phyloP scores from a whole-genome alignment of 2,888 invertebrate genomes.

The Trachelus tabidus region DNA sequence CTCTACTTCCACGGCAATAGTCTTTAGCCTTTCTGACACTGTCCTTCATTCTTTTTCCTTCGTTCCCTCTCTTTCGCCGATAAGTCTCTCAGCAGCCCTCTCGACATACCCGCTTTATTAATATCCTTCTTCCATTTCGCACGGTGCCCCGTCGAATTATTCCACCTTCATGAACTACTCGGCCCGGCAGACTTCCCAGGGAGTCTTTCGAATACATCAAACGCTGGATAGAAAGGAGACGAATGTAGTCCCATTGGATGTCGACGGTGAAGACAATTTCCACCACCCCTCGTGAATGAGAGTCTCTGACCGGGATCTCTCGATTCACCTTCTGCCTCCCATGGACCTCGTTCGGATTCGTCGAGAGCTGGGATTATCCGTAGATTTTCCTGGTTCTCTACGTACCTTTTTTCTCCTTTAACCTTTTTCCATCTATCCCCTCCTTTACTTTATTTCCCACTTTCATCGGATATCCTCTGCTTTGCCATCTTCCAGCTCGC shows the following conservation, averaged over 20 bases:
- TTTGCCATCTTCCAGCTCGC: background rate
- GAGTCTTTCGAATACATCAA: background rate
- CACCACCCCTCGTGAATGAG: background rate
- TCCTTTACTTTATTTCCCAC: background rate
- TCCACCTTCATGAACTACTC: background rate
- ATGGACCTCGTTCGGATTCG: background rate
- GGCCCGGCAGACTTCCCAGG: background rate
- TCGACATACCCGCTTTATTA: background rate
- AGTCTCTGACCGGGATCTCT: background rate
- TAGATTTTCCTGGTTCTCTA: background rate
- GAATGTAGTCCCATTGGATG: background rate
- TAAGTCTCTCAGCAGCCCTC: background rate
- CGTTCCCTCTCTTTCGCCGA: background rate
- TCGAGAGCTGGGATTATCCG: background rate
- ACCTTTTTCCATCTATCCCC: background rate
- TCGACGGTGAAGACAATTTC: background rate
- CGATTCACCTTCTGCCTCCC: background rate
- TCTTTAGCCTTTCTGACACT: background rate
- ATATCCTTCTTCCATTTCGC: constrained; percentile 2
- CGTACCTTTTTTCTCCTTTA: background rate
- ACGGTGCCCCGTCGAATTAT: background rate
- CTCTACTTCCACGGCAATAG: background rate
- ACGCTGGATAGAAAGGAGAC: background rate
- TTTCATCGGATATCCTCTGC: background rate
- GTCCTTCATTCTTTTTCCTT: background rate